Percentiles rank a stretch among this genome's conserved stretches.
These are phyloP conservation scores for Dynastes grantii DNA, from an alignment of 2,888 invertebrate species.

Conservation along the genomic window DNA sequence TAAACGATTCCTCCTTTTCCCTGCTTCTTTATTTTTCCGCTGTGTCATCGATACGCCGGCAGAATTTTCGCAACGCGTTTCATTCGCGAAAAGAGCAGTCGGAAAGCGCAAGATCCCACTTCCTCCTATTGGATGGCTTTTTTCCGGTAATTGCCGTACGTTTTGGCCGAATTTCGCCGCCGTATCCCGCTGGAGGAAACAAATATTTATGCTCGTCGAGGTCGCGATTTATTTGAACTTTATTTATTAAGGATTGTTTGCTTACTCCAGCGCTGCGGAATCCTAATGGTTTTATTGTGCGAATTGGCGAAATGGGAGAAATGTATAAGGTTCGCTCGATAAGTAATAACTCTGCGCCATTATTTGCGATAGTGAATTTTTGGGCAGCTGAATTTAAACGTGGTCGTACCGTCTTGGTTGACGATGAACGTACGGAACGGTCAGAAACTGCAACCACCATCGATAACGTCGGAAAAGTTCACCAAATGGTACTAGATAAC, in stretches of 20 bases:
- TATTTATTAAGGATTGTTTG: conserved; percentile 26
- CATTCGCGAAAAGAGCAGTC: background rate
- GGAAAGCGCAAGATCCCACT: background rate
- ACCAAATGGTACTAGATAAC: too few species aligned
- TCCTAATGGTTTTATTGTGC: conserved; percentile 29
- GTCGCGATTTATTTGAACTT: conserved; percentile 24
- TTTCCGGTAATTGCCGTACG: background rate
- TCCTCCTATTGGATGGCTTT: background rate
- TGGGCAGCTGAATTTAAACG: too few species aligned
- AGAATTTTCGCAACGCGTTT: background rate
- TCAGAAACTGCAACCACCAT: too few species aligned
- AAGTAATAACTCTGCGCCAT: too few species aligned
- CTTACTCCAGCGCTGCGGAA: too few species aligned
- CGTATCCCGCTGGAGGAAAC: background rate
- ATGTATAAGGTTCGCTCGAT: too few species aligned
- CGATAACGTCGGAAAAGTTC: too few species aligned
- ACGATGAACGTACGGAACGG: too few species aligned
- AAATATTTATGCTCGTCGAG: conserved; percentile 19
- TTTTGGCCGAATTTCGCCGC: conserved; percentile 13
- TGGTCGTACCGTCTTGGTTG: too few species aligned
- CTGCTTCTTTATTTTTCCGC: background rate
- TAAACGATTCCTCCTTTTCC: conserved; percentile 5
- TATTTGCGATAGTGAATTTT: too few species aligned
- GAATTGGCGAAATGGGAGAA: too few species aligned
- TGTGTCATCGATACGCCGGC: background rate